Conservation (phyloP, 2,888 invertebrate species). For the Cephus spinipes region DNA sequence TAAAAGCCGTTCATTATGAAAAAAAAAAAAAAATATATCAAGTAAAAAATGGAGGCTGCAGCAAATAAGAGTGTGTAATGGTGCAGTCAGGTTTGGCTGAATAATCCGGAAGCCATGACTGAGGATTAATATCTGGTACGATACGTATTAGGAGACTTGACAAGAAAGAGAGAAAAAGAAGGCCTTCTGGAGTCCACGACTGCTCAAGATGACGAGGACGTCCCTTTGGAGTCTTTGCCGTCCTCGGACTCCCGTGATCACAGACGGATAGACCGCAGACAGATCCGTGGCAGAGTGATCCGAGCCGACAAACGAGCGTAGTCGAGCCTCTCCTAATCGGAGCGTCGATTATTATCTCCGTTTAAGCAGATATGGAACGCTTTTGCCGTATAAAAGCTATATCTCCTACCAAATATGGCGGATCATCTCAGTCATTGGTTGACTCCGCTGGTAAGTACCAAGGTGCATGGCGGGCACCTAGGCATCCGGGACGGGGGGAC, state of each 20-base stretch:
- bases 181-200: neutral
- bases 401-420: constrained; percentile 49
- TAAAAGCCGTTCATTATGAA: neutral
- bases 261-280: constrained; percentile 1
- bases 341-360: constrained; percentile 49
- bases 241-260: neutral
- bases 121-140: neutral
- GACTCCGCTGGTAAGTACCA: constrained; percentile 32
- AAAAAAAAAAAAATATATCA: neutral
- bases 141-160: neutral
- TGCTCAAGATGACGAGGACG: constrained; percentile 5
- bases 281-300: neutral
- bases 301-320: neutral
- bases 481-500: constrained; percentile 13
- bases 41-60: neutral
- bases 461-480: neutral
- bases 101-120: neutral
- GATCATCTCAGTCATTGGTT: constrained; percentile 36
- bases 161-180: neutral
- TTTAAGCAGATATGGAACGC: constrained; percentile 43
- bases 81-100: neutral
- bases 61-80: neutral
- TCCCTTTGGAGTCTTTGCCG: neutral
- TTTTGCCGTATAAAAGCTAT: constrained; percentile 37
- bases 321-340: constrained; percentile 40